A percentile compares a stretch with the other conserved stretches of the same genome.
Evolutionary conservation across 2,888 invertebrate genomes (phyloP).

Genomic region (Netelia melanura): DNA sequence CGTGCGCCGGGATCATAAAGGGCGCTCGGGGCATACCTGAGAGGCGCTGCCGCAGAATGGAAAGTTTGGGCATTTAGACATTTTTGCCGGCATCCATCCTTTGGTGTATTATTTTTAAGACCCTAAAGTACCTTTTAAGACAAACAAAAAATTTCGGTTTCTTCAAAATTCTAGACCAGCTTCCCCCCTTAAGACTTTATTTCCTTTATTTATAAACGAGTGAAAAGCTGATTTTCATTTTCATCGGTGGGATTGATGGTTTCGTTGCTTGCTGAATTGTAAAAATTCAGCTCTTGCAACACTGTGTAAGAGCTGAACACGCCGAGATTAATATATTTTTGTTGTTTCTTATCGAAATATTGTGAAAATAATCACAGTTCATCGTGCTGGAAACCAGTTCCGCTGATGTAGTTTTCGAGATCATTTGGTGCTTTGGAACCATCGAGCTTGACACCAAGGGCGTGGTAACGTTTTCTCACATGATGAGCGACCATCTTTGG

Average conservation of each 20-base stretch:
- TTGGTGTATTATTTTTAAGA: too few species aligned
- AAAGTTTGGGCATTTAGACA: too few species aligned
- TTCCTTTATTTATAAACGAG: background rate
- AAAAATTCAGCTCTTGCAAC: background rate
- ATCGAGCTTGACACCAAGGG: constrained; percentile 88
- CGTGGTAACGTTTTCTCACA: constrained; percentile 92
- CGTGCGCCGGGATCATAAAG: too few species aligned
- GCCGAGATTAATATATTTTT: background rate
- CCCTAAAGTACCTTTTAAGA: too few species aligned
- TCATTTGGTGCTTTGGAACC: constrained; percentile 87
- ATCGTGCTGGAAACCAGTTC: background rate
- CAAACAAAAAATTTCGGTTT: too few species aligned
- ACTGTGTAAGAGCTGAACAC: background rate
- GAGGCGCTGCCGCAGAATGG: too few species aligned
- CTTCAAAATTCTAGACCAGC: too few species aligned
- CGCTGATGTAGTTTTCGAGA: constrained; percentile 80
- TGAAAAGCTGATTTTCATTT: background rate
- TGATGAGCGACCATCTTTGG: constrained; percentile 96
- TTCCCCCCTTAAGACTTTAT: background rate
- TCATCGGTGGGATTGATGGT: background rate
- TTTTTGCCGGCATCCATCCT: too few species aligned
- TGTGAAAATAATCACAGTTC: constrained; percentile 35
- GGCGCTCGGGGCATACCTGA: too few species aligned
- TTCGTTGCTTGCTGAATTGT: background rate
- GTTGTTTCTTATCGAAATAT: background rate